Conservation (phyloP, 2,888 invertebrate genomes). For the Diogma glabrata region DNA sequence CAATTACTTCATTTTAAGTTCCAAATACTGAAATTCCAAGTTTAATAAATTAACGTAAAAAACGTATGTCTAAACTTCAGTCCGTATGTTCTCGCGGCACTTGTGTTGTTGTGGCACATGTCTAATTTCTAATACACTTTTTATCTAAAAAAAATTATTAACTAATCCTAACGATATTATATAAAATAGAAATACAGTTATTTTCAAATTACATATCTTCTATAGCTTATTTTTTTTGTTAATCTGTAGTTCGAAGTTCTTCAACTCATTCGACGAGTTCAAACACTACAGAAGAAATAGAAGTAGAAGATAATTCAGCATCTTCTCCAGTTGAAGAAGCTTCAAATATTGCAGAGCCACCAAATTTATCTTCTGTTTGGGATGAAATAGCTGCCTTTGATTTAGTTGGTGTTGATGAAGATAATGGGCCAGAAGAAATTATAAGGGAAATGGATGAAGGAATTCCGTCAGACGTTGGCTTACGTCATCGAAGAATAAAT, state of each 20-base stretch:
- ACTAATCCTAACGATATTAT: too few relatives aligned
- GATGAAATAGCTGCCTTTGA: conserved; percentile 16
- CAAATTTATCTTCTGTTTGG: background rate
- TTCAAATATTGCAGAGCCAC: conserved; percentile 11
- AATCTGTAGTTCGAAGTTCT: conserved; percentile 14
- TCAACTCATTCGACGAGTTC: conserved; percentile 25
- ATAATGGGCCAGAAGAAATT: conserved; percentile 20
- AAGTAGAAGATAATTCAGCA: conserved; percentile 13
- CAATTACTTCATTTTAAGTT: too few relatives aligned
- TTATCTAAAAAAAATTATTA: too few relatives aligned
- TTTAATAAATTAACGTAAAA: too few relatives aligned
- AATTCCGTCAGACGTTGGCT: conserved; percentile 17
- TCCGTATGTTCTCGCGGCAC: too few relatives aligned
- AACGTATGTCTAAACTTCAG: too few relatives aligned
- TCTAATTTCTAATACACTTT: too few relatives aligned
- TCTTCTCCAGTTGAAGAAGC: conserved; percentile 14
- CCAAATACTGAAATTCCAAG: too few relatives aligned
- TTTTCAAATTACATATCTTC: background rate
- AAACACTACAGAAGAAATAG: conserved; percentile 32
- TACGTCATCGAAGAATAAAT: conserved; percentile 20
- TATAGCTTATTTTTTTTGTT: background rate
- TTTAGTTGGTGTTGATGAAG: conserved; percentile 18
- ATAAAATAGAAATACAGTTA: too few relatives aligned
- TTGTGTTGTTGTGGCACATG: too few relatives aligned
- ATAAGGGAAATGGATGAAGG: conserved; percentile 22